phyloP scores from a whole-genome alignment of 2,113 vertebrate species.

The Ctenodactylus gundi region DNA sequence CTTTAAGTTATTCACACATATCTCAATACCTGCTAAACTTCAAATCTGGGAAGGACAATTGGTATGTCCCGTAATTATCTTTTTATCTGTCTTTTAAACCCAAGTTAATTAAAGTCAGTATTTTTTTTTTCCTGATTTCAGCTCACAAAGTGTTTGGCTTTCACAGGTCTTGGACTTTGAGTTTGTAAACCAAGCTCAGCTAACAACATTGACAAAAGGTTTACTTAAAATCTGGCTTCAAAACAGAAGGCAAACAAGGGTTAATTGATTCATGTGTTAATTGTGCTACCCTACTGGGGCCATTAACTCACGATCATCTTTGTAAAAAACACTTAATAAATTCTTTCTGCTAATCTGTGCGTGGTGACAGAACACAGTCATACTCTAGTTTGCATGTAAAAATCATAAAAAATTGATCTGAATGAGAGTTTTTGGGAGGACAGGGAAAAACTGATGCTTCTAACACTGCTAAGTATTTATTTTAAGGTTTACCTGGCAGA shows the following conservation, averaged over 20 bases:
- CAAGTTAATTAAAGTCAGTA: slow-evolving; percentile 70
- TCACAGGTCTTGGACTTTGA: slow-evolving; percentile 65
- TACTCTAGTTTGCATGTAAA: neutral
- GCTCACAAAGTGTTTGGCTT: slow-evolving; percentile 57
- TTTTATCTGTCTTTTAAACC: slow-evolving; percentile 70
- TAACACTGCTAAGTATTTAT: slow-evolving; percentile 15
- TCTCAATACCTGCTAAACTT: slow-evolving; percentile 48
- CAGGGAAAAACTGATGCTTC: neutral
- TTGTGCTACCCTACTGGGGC: slow-evolving; percentile 64
- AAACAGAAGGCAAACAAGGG: slow-evolving; percentile 74
- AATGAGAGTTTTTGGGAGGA: neutral
- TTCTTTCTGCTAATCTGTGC: slow-evolving; percentile 25
- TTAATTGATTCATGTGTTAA: slow-evolving; percentile 78
- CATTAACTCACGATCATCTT: slow-evolving; percentile 49
- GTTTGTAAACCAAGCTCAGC: slow-evolving; percentile 72
- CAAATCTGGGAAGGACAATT: slow-evolving; percentile 58
- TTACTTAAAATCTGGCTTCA: slow-evolving; percentile 72
- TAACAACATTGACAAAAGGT: slow-evolving; percentile 71
- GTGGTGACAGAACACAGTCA: neutral
- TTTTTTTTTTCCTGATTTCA: slow-evolving; percentile 38
- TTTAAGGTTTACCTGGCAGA: slow-evolving; percentile 23
- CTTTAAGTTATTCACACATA: slow-evolving; percentile 44
- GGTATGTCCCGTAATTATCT: slow-evolving; percentile 46
- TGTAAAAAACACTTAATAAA: slow-evolving; percentile 46
- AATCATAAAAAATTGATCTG: neutral